Conservation (phyloP, 1,140 invertebrate species). For the Euwallacea fornicatus region DNA sequence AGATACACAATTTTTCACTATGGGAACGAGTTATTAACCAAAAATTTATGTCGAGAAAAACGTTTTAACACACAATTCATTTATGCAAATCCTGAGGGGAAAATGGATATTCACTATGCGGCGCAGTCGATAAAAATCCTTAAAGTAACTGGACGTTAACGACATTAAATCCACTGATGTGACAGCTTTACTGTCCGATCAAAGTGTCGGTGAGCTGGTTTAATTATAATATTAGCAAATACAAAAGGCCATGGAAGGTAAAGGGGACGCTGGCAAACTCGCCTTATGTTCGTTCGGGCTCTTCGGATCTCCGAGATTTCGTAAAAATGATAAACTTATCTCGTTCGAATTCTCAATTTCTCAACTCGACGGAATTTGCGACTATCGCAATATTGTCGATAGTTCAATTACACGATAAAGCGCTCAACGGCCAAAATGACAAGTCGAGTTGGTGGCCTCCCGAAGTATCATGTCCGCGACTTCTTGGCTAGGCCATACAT, state of each 20-base stretch:
- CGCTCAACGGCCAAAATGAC: too few species aligned
- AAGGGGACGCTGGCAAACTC: conserved; percentile 28
- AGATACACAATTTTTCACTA: background rate
- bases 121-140: conserved; percentile 18
- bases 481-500: conserved; percentile 34
- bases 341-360: too few species aligned
- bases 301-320: too few species aligned
- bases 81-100: conserved; percentile 18
- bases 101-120: conserved; percentile 19
- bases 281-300: background rate
- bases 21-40: conserved; percentile 2
- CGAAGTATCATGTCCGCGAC: conserved; percentile 31
- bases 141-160: conserved; percentile 10
- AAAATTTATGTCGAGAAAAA: too few species aligned
- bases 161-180: conserved; percentile 36
- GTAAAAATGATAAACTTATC: too few species aligned
- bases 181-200: conserved; percentile 47
- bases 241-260: conserved; percentile 42
- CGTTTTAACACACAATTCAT: background rate
- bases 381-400: too few species aligned
- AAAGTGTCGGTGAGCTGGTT: conserved; percentile 45
- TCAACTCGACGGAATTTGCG: too few species aligned
- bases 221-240: conserved; percentile 49
- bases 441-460: background rate
- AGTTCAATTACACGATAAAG: too few species aligned